Percentiles rank a stretch among this genome's conserved stretches.
Conservation (phyloP, 2,113 vertebrate species). For the Mola mola region DNA sequence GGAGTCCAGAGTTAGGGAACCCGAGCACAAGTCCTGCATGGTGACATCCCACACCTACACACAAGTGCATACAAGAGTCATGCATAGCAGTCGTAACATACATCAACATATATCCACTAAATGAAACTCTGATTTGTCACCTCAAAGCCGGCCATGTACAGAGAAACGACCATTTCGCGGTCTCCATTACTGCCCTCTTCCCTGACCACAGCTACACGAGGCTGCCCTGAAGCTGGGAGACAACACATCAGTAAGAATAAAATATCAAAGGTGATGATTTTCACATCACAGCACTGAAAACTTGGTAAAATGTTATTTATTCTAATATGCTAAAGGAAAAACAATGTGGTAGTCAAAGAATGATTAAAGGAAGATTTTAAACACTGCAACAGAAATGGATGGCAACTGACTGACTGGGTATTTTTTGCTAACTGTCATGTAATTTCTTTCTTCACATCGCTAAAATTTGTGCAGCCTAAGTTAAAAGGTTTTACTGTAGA, state of each 20-base stretch:
- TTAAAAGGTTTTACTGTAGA: no score
- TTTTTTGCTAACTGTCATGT: no score
- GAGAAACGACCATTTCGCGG: constrained; percentile 89
- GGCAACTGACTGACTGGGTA: no score
- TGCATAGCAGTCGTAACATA: not conserved
- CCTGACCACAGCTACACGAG: constrained; percentile 86
- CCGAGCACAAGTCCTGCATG: constrained; percentile 89
- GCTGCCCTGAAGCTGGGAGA: constrained; percentile 65
- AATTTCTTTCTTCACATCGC: no score
- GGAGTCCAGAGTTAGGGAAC: constrained; percentile 80
- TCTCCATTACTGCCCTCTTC: constrained; percentile 96
- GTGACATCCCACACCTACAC: constrained; percentile 94
- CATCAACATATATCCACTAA: not conserved
- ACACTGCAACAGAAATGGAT: no score
- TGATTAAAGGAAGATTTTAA: no score
- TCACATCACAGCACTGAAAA: no score
- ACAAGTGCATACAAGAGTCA: not conserved
- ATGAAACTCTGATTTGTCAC: constrained; percentile 57
- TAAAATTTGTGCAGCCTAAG: no score
- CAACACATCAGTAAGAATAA: not conserved
- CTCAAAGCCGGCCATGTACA: constrained; percentile 91
- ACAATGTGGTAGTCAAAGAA: not conserved
- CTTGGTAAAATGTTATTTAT: no score
- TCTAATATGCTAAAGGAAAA: no score
- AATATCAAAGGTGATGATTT: not conserved